A percentile compares a stretch with the other conserved stretches of the same genome.
These are phyloP conservation scores for Nomada flava DNA, from an alignment of 2,888 invertebrate species.

Conservation along the genomic window DNA sequence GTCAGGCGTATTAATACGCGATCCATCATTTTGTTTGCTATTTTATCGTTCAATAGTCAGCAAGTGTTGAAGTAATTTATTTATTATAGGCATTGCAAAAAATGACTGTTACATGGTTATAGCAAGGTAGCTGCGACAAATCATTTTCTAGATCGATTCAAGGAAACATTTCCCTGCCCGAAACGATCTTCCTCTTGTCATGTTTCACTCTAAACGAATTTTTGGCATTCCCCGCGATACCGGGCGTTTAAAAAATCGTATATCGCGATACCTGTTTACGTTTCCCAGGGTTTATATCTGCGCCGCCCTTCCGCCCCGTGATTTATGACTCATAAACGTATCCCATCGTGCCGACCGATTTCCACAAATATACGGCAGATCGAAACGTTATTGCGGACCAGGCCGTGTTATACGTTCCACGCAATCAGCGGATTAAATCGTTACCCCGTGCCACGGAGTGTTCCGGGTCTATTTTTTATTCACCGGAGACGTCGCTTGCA, in stretches of 20 bases:
- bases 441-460: constrained; percentile 41
- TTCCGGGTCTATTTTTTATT: constrained; percentile 54
- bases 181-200: background rate
- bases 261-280: constrained; percentile 67
- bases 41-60: no score
- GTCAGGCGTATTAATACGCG: no score
- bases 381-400: constrained; percentile 59
- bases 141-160: constrained; percentile 22
- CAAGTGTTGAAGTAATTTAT: no score
- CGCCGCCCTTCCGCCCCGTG: constrained; percentile 38
- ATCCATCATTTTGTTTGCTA: no score
- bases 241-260: constrained; percentile 60
- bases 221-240: constrained; percentile 30
- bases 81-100: no score
- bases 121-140: no score
- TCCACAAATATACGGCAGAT: constrained; percentile 66
- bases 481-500: constrained; percentile 37
- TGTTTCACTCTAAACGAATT: constrained; percentile 22
- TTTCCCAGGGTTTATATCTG: constrained; percentile 67
- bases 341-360: constrained; percentile 58
- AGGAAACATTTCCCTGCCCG: background rate
- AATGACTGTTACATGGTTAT: no score
- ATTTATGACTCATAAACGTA: constrained; percentile 72
- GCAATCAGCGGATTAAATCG: constrained; percentile 65
- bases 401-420: constrained; percentile 45